Percentiles rank a stretch among this genome's conserved stretches.
Evolutionary conservation across 1,140 invertebrate species (phyloP).

Genomic region (Tetramorium alpestre): DNA sequence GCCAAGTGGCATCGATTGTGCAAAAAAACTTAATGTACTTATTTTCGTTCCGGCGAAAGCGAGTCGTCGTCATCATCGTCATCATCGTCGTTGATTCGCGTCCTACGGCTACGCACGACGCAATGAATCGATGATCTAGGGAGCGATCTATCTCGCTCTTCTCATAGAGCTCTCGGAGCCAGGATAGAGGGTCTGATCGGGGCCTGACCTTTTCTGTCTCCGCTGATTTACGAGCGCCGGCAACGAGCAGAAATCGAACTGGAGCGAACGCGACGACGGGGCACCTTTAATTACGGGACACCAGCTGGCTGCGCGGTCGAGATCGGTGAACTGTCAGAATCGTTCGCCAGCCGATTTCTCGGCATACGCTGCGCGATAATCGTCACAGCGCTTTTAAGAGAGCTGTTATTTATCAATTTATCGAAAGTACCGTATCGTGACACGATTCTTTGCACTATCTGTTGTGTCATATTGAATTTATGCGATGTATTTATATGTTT

Average conservation of each 20-base stretch:
- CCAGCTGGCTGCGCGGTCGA: conserved; percentile 44
- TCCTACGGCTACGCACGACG: conserved; percentile 37
- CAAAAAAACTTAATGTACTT: conserved; percentile 55
- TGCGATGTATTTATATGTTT: neutral
- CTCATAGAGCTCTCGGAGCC: conserved; percentile 17
- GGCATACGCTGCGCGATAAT: neutral
- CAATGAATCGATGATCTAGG: conserved; percentile 55
- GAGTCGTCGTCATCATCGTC: neutral
- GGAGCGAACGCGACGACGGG: conserved; percentile 68
- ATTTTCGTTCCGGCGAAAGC: conserved; percentile 46
- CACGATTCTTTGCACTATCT: neutral
- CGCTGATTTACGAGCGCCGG: conserved; percentile 73
- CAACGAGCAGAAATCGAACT: conserved; percentile 73
- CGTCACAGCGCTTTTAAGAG: neutral
- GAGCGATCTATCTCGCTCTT: conserved; percentile 25
- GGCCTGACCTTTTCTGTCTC: conserved; percentile 69
- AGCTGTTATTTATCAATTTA: neutral
- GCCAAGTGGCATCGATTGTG: conserved; percentile 44
- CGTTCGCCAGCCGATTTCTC: conserved; percentile 23
- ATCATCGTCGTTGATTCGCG: conserved; percentile 45
- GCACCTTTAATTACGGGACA: conserved; percentile 72
- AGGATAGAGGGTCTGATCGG: conserved; percentile 19
- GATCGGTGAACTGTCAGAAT: conserved; percentile 56
- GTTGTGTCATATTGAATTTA: neutral
- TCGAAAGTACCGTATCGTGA: neutral